phyloP scores from a whole-genome alignment of 1,140 invertebrate species.

The Hesperophylax magnus region DNA sequence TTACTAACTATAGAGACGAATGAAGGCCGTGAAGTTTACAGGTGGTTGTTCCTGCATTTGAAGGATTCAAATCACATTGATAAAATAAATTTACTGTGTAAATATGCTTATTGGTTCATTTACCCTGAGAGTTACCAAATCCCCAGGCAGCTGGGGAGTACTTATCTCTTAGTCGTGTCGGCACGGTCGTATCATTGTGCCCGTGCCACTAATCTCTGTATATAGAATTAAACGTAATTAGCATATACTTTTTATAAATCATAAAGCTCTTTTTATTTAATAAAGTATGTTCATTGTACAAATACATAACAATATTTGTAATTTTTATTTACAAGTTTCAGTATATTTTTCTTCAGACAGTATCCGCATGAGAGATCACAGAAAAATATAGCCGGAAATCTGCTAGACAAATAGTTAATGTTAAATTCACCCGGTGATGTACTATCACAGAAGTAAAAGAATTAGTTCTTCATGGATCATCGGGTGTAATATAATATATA shows the following conservation, averaged over 20 bases:
- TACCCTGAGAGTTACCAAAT: slow-evolving; percentile 51
- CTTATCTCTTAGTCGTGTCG: slow-evolving; percentile 50
- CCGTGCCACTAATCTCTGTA: slow-evolving; percentile 53
- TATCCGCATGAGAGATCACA: slow-evolving; percentile 71
- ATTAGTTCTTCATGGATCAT: slow-evolving; percentile 52
- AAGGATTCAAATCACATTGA: slow-evolving; percentile 32
- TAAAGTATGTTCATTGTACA: slow-evolving; percentile 54
- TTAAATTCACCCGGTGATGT: slow-evolving; percentile 49
- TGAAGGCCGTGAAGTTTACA: slow-evolving; percentile 54
- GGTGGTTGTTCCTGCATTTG: slow-evolving; percentile 45
- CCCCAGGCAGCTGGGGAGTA: slow-evolving; percentile 38
- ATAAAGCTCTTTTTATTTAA: slow-evolving; percentile 57
- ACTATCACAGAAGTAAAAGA: slow-evolving; percentile 57
- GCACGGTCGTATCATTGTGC: slow-evolving; percentile 35
- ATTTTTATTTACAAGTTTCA: slow-evolving; percentile 52
- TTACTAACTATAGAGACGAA: slow-evolving; percentile 48
- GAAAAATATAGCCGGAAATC: slow-evolving; percentile 73
- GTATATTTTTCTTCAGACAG: slow-evolving; percentile 54
- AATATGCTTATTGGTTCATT: slow-evolving; percentile 55
- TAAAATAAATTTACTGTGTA: slow-evolving; percentile 40
- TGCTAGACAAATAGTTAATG: slow-evolving; percentile 56
- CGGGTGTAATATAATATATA: slow-evolving; percentile 51
- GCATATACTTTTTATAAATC: slow-evolving; percentile 47
- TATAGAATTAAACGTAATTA: slow-evolving; percentile 49
- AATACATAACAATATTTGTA: slow-evolving; percentile 49